Evolutionary conservation across 1,140 invertebrate genomes (phyloP).

Genomic region (Pseudomyrmex gracilis): DNA sequence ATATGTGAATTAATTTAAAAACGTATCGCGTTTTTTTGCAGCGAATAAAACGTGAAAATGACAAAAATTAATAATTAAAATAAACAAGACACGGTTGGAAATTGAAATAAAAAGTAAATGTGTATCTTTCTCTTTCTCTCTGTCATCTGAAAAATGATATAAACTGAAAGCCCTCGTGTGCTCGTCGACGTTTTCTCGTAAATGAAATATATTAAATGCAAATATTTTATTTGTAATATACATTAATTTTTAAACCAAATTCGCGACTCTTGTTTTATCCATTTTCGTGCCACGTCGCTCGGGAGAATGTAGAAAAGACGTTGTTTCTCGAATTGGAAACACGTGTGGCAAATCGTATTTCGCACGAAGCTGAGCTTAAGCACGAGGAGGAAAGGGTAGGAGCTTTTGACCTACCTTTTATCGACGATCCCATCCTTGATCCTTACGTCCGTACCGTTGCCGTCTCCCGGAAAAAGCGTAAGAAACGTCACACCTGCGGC

Average conservation of each 20-base stretch:
- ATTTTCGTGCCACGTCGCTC: constrained; percentile 13
- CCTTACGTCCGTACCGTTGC: constrained; percentile 45
- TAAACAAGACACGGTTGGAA: no score
- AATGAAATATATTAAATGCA: no score
- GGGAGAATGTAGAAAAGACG: not conserved
- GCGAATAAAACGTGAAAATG: not conserved
- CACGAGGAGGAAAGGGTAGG: not conserved
- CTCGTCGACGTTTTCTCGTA: no score
- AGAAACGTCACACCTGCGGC: constrained; percentile 58
- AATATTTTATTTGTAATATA: not conserved
- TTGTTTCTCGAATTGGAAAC: constrained; percentile 40
- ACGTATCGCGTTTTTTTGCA: not conserved
- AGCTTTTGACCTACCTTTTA: constrained; percentile 51
- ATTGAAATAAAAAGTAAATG: not conserved
- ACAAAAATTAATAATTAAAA: no score
- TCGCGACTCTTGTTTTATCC: not conserved
- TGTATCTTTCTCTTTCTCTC: not conserved
- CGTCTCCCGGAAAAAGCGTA: constrained; percentile 45
- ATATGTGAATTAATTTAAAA: constrained; percentile 5
- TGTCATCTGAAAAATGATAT: no score
- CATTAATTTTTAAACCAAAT: not conserved
- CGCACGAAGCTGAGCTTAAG: constrained; percentile 3
- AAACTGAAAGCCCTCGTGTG: no score
- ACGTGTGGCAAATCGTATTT: constrained; percentile 55
- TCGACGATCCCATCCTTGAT: constrained; percentile 50